Percentiles rank a stretch among this genome's conserved stretches.
Evolutionary conservation across 2,888 invertebrate genomes (phyloP).

Genomic region (Dione juno): DNA sequence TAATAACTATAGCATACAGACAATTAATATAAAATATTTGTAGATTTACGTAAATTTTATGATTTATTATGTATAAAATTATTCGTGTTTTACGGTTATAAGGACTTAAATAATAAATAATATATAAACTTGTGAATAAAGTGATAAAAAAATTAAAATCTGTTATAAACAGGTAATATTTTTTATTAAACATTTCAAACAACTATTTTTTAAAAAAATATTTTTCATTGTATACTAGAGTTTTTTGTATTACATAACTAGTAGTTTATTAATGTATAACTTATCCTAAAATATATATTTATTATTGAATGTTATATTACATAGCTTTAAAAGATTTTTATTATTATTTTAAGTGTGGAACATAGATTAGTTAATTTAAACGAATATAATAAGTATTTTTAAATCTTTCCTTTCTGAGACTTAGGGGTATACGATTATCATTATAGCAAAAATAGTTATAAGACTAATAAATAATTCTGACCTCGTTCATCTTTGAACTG

Average conservation of each 20-base stretch:
- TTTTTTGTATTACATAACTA: too few relatives aligned
- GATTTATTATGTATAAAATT: background rate
- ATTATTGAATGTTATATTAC: too few relatives aligned
- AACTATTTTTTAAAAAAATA: too few relatives aligned
- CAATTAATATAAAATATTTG: background rate
- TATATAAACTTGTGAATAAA: background rate
- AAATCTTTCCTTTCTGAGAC: slow-evolving; percentile 9
- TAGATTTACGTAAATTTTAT: background rate
- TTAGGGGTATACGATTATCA: background rate
- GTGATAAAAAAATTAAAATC: too few relatives aligned
- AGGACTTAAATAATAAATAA: background rate
- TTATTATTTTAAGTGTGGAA: too few relatives aligned
- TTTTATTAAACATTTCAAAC: background rate
- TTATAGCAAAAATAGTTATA: background rate
- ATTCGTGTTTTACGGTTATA: background rate
- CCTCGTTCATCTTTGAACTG: too few relatives aligned
- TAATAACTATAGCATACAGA: background rate
- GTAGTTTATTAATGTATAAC: too few relatives aligned
- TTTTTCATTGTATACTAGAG: too few relatives aligned
- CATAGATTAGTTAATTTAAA: background rate
- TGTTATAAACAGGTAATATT: background rate
- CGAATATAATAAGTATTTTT: background rate
- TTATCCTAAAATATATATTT: too few relatives aligned
- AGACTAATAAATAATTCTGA: background rate
- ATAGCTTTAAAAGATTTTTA: background rate